These are phyloP conservation scores for Antedon mediterranea DNA, from an alignment of 53 echinoderm and acorn worm species.

Conservation along the genomic window DNA sequence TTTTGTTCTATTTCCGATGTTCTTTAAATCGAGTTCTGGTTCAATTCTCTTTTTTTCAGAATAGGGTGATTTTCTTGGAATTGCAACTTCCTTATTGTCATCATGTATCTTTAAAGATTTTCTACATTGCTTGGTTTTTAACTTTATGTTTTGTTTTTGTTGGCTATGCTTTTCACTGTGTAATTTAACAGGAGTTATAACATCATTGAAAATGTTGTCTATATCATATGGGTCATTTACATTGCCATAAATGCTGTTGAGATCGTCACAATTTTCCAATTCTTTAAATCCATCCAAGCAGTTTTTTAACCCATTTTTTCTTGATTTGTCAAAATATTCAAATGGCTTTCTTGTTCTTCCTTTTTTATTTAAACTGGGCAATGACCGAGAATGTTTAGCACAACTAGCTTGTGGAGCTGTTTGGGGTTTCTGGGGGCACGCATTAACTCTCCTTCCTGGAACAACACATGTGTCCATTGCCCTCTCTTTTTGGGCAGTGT, in stretches of 20 bases:
- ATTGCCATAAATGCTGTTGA: no score
- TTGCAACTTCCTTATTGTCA: neutral
- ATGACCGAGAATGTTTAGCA: neutral
- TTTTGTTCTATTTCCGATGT: no score
- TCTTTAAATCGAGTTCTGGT: no score
- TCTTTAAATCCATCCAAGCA: neutral
- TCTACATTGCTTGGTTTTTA: neutral
- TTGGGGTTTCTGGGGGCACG: no score
- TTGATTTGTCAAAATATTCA: neutral
- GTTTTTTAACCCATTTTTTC: neutral
- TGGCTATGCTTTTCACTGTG: neutral
- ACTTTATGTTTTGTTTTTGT: neutral
- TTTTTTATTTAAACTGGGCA: neutral
- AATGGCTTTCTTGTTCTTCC: neutral
- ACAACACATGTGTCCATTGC: no score
- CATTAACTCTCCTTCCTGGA: no score
- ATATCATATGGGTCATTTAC: neutral
- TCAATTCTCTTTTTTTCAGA: no score
- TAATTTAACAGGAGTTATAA: neutral
- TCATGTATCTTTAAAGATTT: neutral
- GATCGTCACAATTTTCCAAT: neutral
- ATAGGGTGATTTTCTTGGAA: no score
- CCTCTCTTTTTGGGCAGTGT: no score
- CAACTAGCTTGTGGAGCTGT: no score
- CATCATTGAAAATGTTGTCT: neutral